A percentile compares a stretch with the other conserved stretches of the same genome.
Conservation (phyloP, 2,113 vertebrate species). For the Lichenostomus cassidix region DNA sequence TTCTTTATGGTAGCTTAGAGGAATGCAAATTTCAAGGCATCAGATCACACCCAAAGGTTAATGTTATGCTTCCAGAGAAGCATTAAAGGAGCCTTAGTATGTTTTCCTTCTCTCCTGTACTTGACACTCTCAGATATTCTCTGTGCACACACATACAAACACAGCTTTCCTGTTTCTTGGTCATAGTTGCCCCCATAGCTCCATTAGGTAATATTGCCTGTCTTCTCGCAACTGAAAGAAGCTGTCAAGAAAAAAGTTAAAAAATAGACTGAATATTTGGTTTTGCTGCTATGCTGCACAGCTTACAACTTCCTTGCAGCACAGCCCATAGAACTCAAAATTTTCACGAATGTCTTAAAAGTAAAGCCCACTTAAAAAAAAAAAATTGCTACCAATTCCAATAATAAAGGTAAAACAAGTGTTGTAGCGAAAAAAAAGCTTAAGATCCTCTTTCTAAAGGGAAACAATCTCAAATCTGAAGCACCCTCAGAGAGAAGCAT, state of each 20-base stretch:
- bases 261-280: background rate
- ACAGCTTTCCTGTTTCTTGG: background rate
- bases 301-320: background rate
- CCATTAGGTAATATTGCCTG: background rate
- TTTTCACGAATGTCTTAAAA: background rate
- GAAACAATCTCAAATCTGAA: background rate
- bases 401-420: background rate
- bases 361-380: background rate
- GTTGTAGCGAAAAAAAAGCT: background rate
- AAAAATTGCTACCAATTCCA: background rate
- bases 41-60: background rate
- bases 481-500: background rate
- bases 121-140: background rate
- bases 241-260: background rate
- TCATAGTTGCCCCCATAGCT: background rate
- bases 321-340: background rate
- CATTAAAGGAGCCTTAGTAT: background rate
- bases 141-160: background rate
- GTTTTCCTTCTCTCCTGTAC: background rate
- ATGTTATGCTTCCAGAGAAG: background rate
- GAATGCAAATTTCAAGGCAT: background rate
- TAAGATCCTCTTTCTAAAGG: background rate
- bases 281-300: background rate
- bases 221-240: background rate
- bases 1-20: background rate